These are phyloP conservation scores for Danaus chrysippus DNA, from an alignment of 2,888 invertebrate genomes.

Conservation along the genomic window DNA sequence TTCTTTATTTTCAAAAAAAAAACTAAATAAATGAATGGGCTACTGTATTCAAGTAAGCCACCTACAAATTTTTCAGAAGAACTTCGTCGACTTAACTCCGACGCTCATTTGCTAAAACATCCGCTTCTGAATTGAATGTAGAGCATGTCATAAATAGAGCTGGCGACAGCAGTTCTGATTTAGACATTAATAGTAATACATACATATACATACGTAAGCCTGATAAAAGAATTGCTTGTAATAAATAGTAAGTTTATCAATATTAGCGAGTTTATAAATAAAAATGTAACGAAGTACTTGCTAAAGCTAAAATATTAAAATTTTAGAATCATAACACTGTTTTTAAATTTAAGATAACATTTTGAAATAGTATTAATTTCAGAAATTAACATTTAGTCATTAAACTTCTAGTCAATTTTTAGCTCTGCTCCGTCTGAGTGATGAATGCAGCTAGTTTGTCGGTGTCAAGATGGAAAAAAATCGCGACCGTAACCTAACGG, in stretches of 20 bases:
- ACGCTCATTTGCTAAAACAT: conserved; percentile 72
- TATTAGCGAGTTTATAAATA: too few species aligned
- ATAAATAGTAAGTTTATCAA: too few species aligned
- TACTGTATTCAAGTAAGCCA: conserved; percentile 34
- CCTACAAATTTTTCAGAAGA: conserved; percentile 51
- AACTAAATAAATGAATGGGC: conserved; percentile 24
- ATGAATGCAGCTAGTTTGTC: conserved; percentile 72
- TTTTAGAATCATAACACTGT: too few species aligned
- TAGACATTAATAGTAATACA: too few species aligned
- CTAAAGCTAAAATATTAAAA: too few species aligned
- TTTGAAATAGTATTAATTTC: too few species aligned
- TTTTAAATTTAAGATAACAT: too few species aligned
- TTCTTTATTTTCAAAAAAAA: conserved; percentile 13
- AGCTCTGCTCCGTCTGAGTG: conserved; percentile 43
- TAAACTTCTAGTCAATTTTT: conserved; percentile 1
- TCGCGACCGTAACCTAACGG: conserved; percentile 50
- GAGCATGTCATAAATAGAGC: conserved; percentile 41
- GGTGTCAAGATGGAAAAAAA: conserved; percentile 62
- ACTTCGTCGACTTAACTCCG: conserved; percentile 51
- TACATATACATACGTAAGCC: background rate
- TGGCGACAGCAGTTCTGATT: conserved; percentile 14
- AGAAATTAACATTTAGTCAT: too few species aligned
- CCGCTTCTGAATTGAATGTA: conserved; percentile 41
- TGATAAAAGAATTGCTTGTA: too few species aligned
- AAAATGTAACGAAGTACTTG: too few species aligned